These are phyloP conservation scores for Pristionchus pacificus DNA, from an alignment of 1,140 invertebrate genomes.

Conservation along the genomic window DNA sequence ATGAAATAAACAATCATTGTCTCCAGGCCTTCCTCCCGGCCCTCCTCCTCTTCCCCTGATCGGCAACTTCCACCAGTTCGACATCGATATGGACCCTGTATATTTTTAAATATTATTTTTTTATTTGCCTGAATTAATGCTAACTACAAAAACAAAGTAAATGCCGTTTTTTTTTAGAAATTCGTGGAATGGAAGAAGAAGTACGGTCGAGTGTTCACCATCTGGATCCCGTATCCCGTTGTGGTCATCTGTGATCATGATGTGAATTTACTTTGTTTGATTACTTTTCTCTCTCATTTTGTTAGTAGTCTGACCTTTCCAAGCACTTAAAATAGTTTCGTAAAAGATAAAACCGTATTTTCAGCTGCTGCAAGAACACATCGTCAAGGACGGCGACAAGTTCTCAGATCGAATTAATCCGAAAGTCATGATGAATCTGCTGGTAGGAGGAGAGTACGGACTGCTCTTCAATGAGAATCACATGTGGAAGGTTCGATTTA, in stretches of 20 bases:
- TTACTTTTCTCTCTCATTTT: too few relatives aligned
- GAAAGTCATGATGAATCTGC: background rate
- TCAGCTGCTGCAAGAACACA: too few relatives aligned
- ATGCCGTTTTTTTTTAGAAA: background rate
- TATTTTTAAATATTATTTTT: background rate
- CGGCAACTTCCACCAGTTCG: background rate
- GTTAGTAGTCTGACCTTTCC: too few relatives aligned
- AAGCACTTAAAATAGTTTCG: too few relatives aligned
- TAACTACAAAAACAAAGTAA: too few relatives aligned
- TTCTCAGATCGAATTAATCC: too few relatives aligned
- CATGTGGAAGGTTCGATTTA: background rate
- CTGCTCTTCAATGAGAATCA: background rate
- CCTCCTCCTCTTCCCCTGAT: background rate
- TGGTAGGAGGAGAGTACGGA: background rate
- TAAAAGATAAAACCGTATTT: too few relatives aligned
- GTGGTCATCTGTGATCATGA: background rate
- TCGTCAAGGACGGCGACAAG: too few relatives aligned
- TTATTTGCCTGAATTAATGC: too few relatives aligned
- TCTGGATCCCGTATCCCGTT: background rate
- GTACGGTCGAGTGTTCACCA: background rate
- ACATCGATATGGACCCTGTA: too few relatives aligned
- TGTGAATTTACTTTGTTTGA: too few relatives aligned
- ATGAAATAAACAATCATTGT: too few relatives aligned
- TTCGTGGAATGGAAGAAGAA: background rate
- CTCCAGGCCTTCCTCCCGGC: background rate